Evolutionary conservation across 2,797 vertebrate genomes (phyloP).

Genomic region (Microcaecilia unicolor): DNA sequence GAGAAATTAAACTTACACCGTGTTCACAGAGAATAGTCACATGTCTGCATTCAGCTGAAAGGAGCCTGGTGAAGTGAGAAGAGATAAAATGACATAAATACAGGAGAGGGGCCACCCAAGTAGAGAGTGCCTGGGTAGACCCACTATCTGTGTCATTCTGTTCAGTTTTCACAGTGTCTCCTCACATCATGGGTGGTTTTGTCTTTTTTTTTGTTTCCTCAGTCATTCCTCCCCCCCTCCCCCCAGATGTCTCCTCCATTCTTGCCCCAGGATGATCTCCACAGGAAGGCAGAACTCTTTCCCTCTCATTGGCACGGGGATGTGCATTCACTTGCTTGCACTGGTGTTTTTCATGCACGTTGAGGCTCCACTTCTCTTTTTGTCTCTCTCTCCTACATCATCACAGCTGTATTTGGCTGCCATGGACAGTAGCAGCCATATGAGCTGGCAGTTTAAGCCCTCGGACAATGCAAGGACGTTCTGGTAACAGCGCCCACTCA

Average conservation of each 20-base stretch:
- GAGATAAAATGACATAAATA: no score
- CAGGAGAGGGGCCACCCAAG: no score
- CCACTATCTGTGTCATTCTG: no score
- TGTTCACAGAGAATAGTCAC: no score
- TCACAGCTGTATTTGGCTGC: slow-evolving; percentile 94
- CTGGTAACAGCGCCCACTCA: slow-evolving; percentile 83
- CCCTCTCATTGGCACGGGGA: slow-evolving; percentile 26
- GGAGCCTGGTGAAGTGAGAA: no score
- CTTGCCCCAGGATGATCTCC: slow-evolving; percentile 31
- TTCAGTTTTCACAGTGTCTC: no score
- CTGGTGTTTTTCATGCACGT: slow-evolving; percentile 61
- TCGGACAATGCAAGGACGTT: slow-evolving; percentile 85
- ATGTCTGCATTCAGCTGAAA: no score
- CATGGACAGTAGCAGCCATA: slow-evolving; percentile 84
- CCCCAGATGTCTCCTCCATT: no score
- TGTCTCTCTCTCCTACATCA: slow-evolving; percentile 72
- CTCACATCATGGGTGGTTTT: slow-evolving; percentile 25
- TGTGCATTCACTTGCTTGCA: slow-evolving; percentile 42
- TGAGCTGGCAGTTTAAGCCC: slow-evolving; percentile 95
- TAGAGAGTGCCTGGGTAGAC: no score
- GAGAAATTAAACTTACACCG: no score
- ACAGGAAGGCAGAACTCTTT: slow-evolving; percentile 39
- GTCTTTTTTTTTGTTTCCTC: slow-evolving; percentile 20
- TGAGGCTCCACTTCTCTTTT: slow-evolving; percentile 71
- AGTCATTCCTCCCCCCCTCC: slow-evolving; percentile 40